Conservation (phyloP, 2,113 vertebrate genomes). For the Reinhardtius hippoglossoides region DNA sequence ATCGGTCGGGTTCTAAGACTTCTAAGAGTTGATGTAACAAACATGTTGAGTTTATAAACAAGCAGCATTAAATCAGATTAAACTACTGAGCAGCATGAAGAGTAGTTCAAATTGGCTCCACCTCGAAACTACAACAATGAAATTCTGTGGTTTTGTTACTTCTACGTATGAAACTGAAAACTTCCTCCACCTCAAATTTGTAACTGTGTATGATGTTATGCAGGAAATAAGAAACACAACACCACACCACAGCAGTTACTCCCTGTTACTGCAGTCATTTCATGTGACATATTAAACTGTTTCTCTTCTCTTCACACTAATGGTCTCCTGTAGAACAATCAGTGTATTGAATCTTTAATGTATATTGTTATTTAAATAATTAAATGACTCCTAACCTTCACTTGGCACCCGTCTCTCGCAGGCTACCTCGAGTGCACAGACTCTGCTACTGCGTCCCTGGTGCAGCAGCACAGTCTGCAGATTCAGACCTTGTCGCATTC, state of each 20-base stretch:
- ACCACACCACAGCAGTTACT: background rate
- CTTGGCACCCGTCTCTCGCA: slow-evolving; percentile 48
- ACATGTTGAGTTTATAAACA: too few species aligned
- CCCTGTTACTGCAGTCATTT: too few species aligned
- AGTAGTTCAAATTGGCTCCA: background rate
- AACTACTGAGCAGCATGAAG: background rate
- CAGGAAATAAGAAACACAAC: too few species aligned
- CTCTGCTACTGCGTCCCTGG: slow-evolving; percentile 72
- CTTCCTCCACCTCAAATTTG: background rate
- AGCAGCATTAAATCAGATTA: background rate
- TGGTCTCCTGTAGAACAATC: background rate
- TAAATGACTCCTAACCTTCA: slow-evolving; percentile 1
- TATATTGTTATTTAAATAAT: background rate
- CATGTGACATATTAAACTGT: too few species aligned
- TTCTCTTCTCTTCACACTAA: background rate
- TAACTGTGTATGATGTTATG: too few species aligned
- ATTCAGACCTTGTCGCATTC: slow-evolving; percentile 89
- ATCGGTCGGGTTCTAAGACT: too few species aligned
- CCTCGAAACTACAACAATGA: too few species aligned
- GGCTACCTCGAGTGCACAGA: slow-evolving; percentile 90
- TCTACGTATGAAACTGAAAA: too few species aligned
- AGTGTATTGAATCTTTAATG: background rate
- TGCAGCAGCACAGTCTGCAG: slow-evolving; percentile 81
- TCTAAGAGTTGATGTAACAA: too few species aligned
- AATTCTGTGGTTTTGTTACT: too few species aligned